Conservation (phyloP, 2,113 vertebrate genomes). For the Caloenas nicobarica region DNA sequence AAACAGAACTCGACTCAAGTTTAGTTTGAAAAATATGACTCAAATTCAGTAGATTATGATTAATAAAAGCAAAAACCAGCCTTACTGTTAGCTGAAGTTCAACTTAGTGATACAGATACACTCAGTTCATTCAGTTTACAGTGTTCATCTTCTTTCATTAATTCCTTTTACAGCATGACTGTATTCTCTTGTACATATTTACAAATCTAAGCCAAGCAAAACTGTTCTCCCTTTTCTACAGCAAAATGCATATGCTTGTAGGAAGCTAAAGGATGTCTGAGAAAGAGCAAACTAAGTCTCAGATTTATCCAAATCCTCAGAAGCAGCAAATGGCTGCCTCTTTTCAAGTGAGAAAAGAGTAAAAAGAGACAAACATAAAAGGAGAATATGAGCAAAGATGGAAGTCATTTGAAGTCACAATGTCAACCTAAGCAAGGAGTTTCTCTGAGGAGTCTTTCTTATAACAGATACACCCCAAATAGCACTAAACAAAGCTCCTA, state of each 20-base stretch:
- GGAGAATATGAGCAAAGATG: not conserved
- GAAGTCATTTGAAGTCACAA: not conserved
- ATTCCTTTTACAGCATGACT: not conserved
- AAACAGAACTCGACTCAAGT: not conserved
- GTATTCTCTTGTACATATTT: not conserved
- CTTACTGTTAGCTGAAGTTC: not conserved
- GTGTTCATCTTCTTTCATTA: not conserved
- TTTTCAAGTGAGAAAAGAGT: not conserved
- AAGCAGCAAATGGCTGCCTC: not conserved
- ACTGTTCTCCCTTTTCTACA: not conserved
- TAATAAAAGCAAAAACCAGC: not conserved
- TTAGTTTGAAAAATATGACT: not conserved
- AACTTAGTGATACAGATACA: not conserved
- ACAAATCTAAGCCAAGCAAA: not conserved
- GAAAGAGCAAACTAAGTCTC: not conserved
- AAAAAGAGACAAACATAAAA: not conserved
- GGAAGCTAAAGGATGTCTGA: not conserved
- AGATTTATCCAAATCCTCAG: not conserved
- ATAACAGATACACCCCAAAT: not conserved
- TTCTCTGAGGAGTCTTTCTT: not conserved
- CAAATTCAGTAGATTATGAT: constrained; percentile 3
- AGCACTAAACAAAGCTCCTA: not conserved
- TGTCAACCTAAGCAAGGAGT: not conserved
- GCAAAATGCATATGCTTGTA: not conserved
- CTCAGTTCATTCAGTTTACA: not conserved